Evolutionary conservation across 2,797 vertebrate genomes (phyloP).

Genomic region (Amblyraja radiata): DNA sequence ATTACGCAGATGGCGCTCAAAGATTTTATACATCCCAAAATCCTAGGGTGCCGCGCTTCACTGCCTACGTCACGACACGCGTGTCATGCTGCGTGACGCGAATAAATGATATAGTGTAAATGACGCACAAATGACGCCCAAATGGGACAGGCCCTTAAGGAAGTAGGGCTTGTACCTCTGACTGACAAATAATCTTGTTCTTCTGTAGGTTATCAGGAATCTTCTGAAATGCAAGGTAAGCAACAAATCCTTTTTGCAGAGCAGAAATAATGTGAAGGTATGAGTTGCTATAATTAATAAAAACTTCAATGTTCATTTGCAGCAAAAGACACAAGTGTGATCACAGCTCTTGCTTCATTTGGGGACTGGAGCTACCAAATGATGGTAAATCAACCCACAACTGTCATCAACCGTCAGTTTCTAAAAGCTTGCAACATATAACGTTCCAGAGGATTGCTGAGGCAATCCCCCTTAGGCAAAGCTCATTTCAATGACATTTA

Average conservation of each 20-base stretch:
- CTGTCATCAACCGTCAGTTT: background rate
- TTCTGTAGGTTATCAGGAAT: background rate
- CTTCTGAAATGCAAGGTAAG: background rate
- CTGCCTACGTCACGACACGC: no score
- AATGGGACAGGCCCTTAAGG: no score
- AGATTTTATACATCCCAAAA: no score
- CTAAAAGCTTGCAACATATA: background rate
- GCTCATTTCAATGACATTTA: background rate
- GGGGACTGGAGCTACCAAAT: slow-evolving; percentile 2
- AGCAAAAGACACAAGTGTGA: background rate
- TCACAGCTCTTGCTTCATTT: background rate
- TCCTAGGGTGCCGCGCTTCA: no score
- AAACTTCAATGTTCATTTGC: background rate
- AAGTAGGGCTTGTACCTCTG: no score
- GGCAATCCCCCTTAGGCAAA: background rate
- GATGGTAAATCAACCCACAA: background rate
- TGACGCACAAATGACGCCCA: no score
- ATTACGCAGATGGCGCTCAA: no score
- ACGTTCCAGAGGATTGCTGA: background rate
- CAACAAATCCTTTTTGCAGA: background rate
- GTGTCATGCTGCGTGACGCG: no score
- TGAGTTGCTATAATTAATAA: background rate
- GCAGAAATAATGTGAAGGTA: background rate
- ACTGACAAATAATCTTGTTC: background rate
- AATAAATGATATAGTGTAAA: no score